These are phyloP conservation scores for Meloidogyne hapla DNA, from an alignment of 1,140 invertebrate species.

Conservation along the genomic window DNA sequence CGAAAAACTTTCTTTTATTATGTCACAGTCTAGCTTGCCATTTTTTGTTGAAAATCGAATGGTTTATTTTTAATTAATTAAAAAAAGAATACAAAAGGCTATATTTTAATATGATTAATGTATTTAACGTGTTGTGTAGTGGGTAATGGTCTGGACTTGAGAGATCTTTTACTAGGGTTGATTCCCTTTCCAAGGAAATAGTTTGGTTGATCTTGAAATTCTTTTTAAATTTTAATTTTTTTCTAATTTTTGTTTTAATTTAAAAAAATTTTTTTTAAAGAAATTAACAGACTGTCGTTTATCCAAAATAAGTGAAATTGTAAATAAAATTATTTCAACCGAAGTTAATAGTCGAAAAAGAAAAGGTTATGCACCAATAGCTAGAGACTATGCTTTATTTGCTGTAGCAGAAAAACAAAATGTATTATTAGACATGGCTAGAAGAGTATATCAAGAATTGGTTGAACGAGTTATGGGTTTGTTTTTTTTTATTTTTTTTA, in stretches of 20 bases:
- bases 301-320: conserved; percentile 29
- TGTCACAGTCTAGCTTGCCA: conserved; percentile 17
- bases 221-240: background rate
- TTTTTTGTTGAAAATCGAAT: conserved; percentile 33
- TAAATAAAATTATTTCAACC: conserved; percentile 39
- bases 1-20: conserved; percentile 13
- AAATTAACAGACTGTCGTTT: conserved; percentile 38
- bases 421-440: conserved; percentile 37
- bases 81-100: too few species aligned
- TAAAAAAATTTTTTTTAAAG: conserved; percentile 23
- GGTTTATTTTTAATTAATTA: conserved; percentile 12
- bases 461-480: conserved; percentile 39
- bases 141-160: too few species aligned
- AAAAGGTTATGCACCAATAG: conserved; percentile 24
- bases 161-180: too few species aligned
- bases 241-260: conserved; percentile 3
- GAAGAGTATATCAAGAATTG: conserved; percentile 42
- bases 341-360: conserved; percentile 26
- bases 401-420: conserved; percentile 37
- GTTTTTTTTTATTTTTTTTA: conserved; percentile 8
- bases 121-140: too few species aligned
- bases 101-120: too few species aligned
- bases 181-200: too few species aligned
- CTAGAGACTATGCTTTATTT: conserved; percentile 40
- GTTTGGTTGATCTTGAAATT: too few species aligned